Conservation (phyloP, 2,888 invertebrate genomes). For the Heterodera filipjevi region DNA sequence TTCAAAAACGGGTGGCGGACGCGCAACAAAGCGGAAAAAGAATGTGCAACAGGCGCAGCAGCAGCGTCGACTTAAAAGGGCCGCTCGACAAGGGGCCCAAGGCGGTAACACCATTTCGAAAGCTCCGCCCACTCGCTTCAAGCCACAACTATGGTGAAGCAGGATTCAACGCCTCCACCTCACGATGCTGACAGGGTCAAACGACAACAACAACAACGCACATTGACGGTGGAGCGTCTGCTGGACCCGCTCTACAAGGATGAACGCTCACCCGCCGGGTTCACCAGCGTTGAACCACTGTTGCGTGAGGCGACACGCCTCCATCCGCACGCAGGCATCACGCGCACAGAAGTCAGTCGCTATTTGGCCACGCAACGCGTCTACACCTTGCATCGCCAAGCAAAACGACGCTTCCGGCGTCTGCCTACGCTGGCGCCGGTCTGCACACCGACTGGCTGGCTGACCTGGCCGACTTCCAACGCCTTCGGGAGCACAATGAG, state of each 20-base stretch:
- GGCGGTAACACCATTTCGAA: too few species aligned
- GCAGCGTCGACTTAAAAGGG: too few species aligned
- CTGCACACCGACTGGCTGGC: conserved; percentile 21
- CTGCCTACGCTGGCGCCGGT: neutral
- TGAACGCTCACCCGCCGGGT: conserved; percentile 21
- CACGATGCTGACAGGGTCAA: too few species aligned
- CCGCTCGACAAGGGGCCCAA: too few species aligned
- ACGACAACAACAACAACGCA: too few species aligned
- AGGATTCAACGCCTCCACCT: too few species aligned
- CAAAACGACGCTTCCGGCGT: neutral
- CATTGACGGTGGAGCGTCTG: neutral
- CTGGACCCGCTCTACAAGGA: conserved; percentile 26
- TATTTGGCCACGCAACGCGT: conserved; percentile 3
- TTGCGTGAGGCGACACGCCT: conserved; percentile 5
- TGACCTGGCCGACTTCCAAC: neutral
- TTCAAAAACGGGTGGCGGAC: neutral
- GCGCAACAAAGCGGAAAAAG: neutral
- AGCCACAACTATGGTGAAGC: neutral
- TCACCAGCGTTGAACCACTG: conserved; percentile 9
- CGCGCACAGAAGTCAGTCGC: conserved; percentile 21
- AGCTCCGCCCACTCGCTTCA: neutral
- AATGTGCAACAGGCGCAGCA: neutral
- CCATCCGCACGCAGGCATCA: neutral
- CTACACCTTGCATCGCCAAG: conserved; percentile 6
- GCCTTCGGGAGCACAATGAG: neutral